Conservation (phyloP, 2,888 invertebrate genomes). For the Chaetogeoica ovagalla region DNA sequence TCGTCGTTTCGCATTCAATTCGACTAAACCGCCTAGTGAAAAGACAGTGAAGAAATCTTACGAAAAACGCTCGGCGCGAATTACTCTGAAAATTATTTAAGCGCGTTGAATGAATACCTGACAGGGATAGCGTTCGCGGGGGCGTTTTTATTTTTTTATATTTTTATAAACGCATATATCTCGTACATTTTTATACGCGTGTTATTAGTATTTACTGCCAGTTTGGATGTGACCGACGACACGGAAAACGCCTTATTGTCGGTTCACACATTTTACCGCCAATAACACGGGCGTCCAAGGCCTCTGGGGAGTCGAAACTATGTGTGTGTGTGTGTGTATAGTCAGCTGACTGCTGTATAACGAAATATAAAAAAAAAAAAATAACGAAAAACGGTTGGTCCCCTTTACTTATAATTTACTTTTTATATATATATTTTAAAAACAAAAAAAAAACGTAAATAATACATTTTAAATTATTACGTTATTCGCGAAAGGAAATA, state of each 20-base stretch:
- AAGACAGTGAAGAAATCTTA: no score
- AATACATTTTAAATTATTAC: neutral
- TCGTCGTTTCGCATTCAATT: no score
- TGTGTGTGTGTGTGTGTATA: no score
- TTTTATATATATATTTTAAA: neutral
- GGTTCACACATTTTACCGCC: constrained; percentile 14
- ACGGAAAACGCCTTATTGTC: constrained; percentile 42
- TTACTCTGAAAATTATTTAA: neutral
- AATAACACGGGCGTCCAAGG: neutral
- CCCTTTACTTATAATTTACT: neutral
- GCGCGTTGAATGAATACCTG: no score
- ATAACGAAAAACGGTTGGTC: neutral
- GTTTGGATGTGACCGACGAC: constrained; percentile 21
- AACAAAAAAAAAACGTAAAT: neutral
- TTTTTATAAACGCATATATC: neutral
- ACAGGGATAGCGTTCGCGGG: no score
- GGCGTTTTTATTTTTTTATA: neutral
- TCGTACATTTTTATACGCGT: neutral
- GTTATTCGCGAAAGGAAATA: neutral
- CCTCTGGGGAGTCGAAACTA: constrained; percentile 5
- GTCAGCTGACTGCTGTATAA: neutral
- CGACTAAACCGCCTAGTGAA: no score
- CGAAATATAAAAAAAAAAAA: neutral
- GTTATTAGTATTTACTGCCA: constrained; percentile 39
- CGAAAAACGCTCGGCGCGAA: no score